Base-by-base conservation (phyloP, 2,888 invertebrate genomes). In the Temnothorax unifasciatus region DNA sequence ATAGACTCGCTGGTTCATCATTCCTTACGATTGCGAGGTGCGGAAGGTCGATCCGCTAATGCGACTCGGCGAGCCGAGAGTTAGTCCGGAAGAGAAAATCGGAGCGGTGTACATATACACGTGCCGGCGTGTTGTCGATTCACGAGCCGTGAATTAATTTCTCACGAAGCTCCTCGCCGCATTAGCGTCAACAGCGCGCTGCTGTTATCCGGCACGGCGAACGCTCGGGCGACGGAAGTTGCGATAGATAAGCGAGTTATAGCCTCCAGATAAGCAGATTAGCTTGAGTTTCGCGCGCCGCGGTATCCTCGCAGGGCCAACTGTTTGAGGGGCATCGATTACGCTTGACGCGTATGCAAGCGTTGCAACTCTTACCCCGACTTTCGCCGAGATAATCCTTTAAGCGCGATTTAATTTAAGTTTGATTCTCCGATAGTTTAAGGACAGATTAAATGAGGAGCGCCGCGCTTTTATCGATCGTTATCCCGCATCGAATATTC, bases 231-330 rank as follows among this genome's bases (percentile, higher is more conserved):
- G 63, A 13, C 11, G 50, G 50, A 18, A 21, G 18, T 57, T 57
- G 47, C 34, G 47, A 79, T 69, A 69, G 69, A 69, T 69, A 47
- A 79, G 59, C 66, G 54, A 54, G 54, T 77, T 79, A 79, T 79
- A 59, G 34, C 47, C 47, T 8, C 4, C 34, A 79, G 79, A 79
- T 79, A 79, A 79, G 79, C 47, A 69, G 79, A 79, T 79, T 79
- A 79, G 57, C 57, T 29, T 2, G 69, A 69, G 34, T 59, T 69
- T 38, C 34, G 52, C 34, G 52, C 54, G 44, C 34, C 13, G 44
- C 69, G 47, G 21, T 59, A 59, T 69, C 69, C 34, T 69, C 57
- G 68, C 57, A 29, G 57, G 29, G 8, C 41, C 47, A 21, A 59
- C 69, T 57, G 25, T 73, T 79, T 57, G 25, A 66, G 13, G 6